Evolutionary conservation across 2,797 vertebrate species (phyloP).

Genomic region (Manis pentadactyla): DNA sequence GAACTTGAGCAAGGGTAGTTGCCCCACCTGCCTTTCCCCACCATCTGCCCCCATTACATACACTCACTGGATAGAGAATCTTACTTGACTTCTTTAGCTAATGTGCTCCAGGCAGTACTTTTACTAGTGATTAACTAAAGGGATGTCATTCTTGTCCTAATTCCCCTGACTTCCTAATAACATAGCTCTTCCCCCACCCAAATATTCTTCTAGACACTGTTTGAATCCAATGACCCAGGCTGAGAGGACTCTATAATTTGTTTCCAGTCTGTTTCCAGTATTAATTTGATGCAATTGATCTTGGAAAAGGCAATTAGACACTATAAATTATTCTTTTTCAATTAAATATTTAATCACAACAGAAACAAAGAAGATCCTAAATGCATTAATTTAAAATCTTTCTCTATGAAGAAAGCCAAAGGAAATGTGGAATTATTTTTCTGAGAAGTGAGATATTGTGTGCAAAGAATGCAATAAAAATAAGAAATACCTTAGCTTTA

Average conservation of each 20-base stretch:
- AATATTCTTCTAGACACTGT: not conserved
- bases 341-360: slow-evolving; percentile 84
- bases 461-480: slow-evolving; percentile 84
- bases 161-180: not conserved
- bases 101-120: not conserved
- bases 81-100: not conserved
- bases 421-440: slow-evolving; percentile 72
- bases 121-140: not conserved
- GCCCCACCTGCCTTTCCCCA: not conserved
- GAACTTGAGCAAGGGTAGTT: not conserved
- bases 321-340: slow-evolving; percentile 86
- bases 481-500: slow-evolving; percentile 85
- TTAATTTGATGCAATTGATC: slow-evolving; percentile 85
- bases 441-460: slow-evolving; percentile 84
- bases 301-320: slow-evolving; percentile 86
- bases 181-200: not conserved
- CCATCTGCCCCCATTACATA: not conserved
- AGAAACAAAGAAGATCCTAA: slow-evolving; percentile 81
- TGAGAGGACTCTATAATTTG: slow-evolving; percentile 69
- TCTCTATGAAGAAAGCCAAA: slow-evolving; percentile 74
- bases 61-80: not conserved
- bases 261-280: slow-evolving; percentile 79
- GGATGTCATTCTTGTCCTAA: not conserved
- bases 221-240: slow-evolving; percentile 28
- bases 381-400: slow-evolving; percentile 82